Evolutionary conservation across 2,113 vertebrate species (phyloP), one percentile per base, ranked within the genome.

Genomic region (Holacanthus passer): DNA sequence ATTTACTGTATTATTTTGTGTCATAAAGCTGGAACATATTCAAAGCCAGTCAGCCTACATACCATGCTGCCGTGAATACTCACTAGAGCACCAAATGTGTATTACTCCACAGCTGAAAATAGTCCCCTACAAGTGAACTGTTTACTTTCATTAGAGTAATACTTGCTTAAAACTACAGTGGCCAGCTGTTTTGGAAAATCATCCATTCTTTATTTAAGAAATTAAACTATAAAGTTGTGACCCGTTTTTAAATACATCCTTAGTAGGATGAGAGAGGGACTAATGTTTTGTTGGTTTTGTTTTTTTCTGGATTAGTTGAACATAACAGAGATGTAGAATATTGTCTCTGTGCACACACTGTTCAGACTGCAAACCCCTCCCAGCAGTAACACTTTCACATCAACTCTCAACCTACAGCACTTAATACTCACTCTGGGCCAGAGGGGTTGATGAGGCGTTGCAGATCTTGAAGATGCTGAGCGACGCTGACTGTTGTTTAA

Each of bases 381-480:
- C 65, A 20, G 20, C 29, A 41, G 45, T 6, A 37, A 70, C 14
- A 66, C 11, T 35, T 39, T 29, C 9, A 31, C 4, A 35, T 50
- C n/a, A n/a, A n/a, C n/a, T n/a, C n/a, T 27, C 17, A 53, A 37
- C n/a, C 17, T 52, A 22, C 5, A 45, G 24, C 12, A 16, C 5
- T 19, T 64, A 0, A 17, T 81, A 92, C 91, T 94, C 71, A 95
- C 87, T 85, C 60, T 77, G 87, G 56, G 48, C 2, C 31, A 19
- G 81, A 1, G 0, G 90, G 86, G 71, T 91, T 83, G 82, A 90
- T 82, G 69, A 90, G 50, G 1, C 78, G 92, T 12, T 91, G 85
- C 77, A 96, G 87, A 2, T 91, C 88, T 67, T 58, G 64, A 41
- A 95, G 35, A 70, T 93, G 94, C 31, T 94, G 88, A 64, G 22